Evolutionary conservation across 1,140 invertebrate species (phyloP), one percentile per base, ranked within the genome.

Genomic region (Ctenoplectra terminalis): DNA sequence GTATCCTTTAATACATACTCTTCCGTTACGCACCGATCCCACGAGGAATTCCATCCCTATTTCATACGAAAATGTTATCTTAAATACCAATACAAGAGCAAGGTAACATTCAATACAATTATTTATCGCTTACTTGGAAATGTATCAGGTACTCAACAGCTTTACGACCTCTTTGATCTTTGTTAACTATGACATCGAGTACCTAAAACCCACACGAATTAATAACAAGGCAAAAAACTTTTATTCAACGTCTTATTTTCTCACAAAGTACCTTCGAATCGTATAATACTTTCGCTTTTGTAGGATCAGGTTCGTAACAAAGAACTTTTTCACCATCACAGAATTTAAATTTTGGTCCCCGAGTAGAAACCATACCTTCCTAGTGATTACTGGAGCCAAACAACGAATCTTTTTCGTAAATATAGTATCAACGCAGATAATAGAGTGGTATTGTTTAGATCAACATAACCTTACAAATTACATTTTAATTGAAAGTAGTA

Each of bases 301-400:
- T 98, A 56, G 97, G 97, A 95, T 99, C 98, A 26, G 98, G 98
- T 93, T 99, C 98, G 94, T 99, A 99, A 94, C 98, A 99, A 29
- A 99, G 95, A 58, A 99, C 98, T 92, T 96, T 96, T 95, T 99
- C 98, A 80, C 98, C 98, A 92, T 97, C 97, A 87, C 95, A 95
- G 94, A 98, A 99, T 95, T 97, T 97, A 90, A 96, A 96, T 94
- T 97, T 97, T 26, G 95, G 95, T 85, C 97, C 96, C 94, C 97
- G 95, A 67, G 96, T 97, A 67, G 97, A 97, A 90, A 96, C 95
- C 96, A 96, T 96, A 83, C 91, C 92, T 90, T 76, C 31, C 48
- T 69, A 72, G 15, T 74, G 2, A 69, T 74, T 46, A 50, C 61
- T 48, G 52, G 7, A 75, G 1, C 17, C 8, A 69, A 70, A 70